Conservation (phyloP, 2,888 invertebrate genomes). For the Drosophila histrio region DNA sequence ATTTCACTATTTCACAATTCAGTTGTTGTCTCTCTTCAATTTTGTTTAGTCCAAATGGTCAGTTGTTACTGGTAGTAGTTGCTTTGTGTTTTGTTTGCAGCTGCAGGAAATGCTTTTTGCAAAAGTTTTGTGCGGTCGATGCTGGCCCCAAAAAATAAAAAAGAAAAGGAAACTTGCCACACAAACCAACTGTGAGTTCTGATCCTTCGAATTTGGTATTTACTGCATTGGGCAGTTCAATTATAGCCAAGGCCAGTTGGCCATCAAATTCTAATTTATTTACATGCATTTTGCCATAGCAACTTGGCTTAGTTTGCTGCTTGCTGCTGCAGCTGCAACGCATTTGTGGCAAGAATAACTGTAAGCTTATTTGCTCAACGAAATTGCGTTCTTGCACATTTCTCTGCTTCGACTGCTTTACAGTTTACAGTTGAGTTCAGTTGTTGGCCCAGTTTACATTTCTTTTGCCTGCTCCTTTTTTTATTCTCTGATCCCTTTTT, state of each 20-base stretch:
- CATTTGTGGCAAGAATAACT: slow-evolving; percentile 47
- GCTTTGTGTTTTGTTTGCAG: neutral
- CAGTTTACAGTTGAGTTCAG: slow-evolving; percentile 6
- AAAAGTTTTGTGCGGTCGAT: slow-evolving; percentile 40
- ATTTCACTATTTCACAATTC: slow-evolving; percentile 15
- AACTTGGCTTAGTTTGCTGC: neutral
- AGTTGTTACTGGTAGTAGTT: slow-evolving; percentile 10
- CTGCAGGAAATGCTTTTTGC: slow-evolving; percentile 35
- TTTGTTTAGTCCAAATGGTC: slow-evolving; percentile 20
- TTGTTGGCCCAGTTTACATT: slow-evolving; percentile 51
- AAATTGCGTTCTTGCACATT: slow-evolving; percentile 49
- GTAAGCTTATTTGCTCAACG: slow-evolving; percentile 64
- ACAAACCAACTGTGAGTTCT: slow-evolving; percentile 19
- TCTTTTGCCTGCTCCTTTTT: neutral
- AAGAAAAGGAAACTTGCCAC: slow-evolving; percentile 2
- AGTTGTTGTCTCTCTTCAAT: neutral
- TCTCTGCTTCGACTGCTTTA: slow-evolving; percentile 6
- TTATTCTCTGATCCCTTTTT: neutral
- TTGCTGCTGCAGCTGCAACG: slow-evolving; percentile 35
- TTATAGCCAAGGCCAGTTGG: slow-evolving; percentile 38
- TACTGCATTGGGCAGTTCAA: slow-evolving; percentile 52
- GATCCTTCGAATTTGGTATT: slow-evolving; percentile 28
- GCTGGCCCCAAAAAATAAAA: no score
- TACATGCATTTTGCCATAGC: slow-evolving; percentile 61
- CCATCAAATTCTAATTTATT: slow-evolving; percentile 72